Evolutionary conservation across 1,140 invertebrate genomes (phyloP).

Genomic region (Trichomalopsis sarcophagae): DNA sequence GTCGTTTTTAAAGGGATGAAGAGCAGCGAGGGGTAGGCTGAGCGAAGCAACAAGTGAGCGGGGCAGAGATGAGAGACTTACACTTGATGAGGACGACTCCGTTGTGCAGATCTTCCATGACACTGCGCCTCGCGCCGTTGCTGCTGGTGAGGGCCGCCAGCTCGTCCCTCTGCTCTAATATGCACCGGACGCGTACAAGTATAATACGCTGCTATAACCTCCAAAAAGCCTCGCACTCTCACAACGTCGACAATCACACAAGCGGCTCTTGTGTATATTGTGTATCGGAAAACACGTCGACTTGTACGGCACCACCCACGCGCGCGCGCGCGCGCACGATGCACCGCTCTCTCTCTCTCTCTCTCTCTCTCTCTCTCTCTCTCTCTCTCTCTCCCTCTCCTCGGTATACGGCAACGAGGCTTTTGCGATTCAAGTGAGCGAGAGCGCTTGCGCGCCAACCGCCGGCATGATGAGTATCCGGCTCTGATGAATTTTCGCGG

Average conservation of each 20-base stretch:
- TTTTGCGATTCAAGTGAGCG: neutral
- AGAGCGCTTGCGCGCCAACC: neutral
- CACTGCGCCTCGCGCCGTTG: conserved; percentile 32
- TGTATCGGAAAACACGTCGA: neutral
- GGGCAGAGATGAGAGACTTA: conserved; percentile 61
- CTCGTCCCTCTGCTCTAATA: neutral
- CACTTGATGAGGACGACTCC: conserved; percentile 74
- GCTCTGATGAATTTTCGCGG: conserved; percentile 4
- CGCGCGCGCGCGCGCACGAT: neutral
- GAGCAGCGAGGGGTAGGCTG: neutral
- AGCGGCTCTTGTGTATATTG: too few relatives aligned
- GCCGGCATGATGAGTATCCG: neutral
- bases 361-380: too few relatives aligned
- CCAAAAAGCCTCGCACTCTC: neutral
- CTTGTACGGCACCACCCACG: conserved; percentile 2
- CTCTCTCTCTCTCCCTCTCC: neutral
- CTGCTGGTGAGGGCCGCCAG: conserved; percentile 27
- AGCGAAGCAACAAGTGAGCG: neutral
- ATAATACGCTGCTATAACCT: neutral
- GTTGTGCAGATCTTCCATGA: conserved; percentile 73
- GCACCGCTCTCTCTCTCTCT: neutral
- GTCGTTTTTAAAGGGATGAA: too few relatives aligned
- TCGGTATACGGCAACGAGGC: neutral
- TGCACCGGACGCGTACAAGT: neutral
- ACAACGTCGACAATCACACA: neutral